A percentile compares a stretch with the other conserved stretches of the same genome.
Conservation (phyloP, 2,797 vertebrate species). For the Microhierax caerulescens region DNA sequence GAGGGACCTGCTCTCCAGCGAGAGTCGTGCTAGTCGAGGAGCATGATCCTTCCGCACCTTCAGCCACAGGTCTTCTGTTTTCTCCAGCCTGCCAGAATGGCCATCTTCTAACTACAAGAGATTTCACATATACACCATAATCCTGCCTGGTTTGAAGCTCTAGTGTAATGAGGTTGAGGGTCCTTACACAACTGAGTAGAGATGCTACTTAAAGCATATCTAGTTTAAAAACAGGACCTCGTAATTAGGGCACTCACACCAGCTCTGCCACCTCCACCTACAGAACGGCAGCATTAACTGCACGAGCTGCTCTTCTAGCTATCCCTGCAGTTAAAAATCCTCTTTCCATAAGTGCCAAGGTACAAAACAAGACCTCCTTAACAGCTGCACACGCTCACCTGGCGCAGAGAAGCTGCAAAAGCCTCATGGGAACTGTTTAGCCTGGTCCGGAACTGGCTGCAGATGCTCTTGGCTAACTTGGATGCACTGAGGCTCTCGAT, state of each 20-base stretch:
- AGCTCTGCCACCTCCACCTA: not conserved
- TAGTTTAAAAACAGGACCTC: not conserved
- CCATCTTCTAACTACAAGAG: conserved; percentile 88
- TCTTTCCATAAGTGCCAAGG: fast-evolving
- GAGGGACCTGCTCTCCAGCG: conserved; percentile 94
- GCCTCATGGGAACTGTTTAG: conserved; percentile 97
- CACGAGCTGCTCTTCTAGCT: not conserved
- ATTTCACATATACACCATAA: not conserved
- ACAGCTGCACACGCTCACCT: conserved; percentile 75
- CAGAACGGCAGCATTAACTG: not conserved
- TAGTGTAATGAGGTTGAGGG: fast-evolving
- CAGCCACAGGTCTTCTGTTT: conserved; percentile 95
- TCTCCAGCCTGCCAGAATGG: conserved; percentile 93
- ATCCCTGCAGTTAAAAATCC: not conserved
- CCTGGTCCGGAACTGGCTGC: conserved; percentile 94
- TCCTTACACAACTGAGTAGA: not conserved
- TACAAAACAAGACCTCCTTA: not conserved
- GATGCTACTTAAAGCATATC: not conserved
- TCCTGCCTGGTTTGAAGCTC: not conserved
- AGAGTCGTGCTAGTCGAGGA: conserved; percentile 91
- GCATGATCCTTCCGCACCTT: conserved; percentile 96
- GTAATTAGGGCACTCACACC: fast-evolving
- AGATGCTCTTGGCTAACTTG: conserved; percentile 96
- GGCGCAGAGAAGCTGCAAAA: conserved; percentile 90
- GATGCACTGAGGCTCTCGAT: conserved; percentile 97